These are phyloP conservation scores for Myrmophylax atrothorax DNA, from an alignment of 2,113 vertebrate species.

Conservation along the genomic window DNA sequence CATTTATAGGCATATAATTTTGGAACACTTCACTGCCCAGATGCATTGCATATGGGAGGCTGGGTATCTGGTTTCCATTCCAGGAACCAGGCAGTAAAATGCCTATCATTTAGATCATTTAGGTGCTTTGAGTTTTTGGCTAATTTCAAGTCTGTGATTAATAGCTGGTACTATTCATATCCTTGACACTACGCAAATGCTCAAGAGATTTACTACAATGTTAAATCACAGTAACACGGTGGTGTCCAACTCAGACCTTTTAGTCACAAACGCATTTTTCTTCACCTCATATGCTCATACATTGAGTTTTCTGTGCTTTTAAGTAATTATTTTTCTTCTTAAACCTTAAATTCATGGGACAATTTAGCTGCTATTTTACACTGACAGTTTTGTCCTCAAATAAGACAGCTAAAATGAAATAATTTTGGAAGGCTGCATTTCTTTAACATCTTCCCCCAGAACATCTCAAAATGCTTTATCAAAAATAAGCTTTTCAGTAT, in stretches of 20 bases:
- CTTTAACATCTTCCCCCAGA: not conserved
- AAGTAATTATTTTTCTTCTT: not conserved
- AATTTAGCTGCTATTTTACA: not conserved
- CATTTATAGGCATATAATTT: not conserved
- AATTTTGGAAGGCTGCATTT: not conserved
- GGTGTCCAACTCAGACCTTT: not conserved
- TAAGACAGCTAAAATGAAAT: not conserved
- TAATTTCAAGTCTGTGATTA: conserved; percentile 46
- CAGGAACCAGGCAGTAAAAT: not conserved
- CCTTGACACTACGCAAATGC: not conserved
- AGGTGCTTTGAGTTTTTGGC: conserved; percentile 19
- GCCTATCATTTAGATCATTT: conserved; percentile 18
- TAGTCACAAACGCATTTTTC: not conserved
- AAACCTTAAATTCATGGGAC: not conserved
- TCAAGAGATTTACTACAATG: not conserved
- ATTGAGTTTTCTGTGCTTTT: not conserved
- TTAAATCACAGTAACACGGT: not conserved
- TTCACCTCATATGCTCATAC: not conserved
- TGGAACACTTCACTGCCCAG: conserved; percentile 18
- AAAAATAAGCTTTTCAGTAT: not conserved
- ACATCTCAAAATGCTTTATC: not conserved
- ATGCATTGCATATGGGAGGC: conserved; percentile 35
- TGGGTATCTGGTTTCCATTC: conserved; percentile 41
- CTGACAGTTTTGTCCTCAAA: not conserved
- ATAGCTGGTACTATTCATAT: not conserved